phyloP scores from a whole-genome alignment of 2,113 vertebrate genomes.

The Spermophilus dauricus region DNA sequence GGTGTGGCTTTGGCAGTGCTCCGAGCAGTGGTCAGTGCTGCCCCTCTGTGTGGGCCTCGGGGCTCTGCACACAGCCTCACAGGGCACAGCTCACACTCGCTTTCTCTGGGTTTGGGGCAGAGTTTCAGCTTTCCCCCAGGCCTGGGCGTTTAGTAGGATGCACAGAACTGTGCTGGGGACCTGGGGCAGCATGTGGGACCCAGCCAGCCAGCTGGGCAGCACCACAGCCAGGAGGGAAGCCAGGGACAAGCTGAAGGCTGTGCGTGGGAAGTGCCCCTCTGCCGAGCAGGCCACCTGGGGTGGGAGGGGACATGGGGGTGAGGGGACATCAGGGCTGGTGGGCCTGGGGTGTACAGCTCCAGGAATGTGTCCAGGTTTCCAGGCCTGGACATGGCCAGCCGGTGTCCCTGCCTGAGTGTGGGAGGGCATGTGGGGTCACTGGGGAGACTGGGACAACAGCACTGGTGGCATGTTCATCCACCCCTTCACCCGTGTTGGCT shows the following conservation, averaged over 20 bases:
- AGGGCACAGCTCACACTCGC: neutral
- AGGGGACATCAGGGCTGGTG: rapidly evolving
- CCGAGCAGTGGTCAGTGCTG: neutral
- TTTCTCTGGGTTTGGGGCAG: neutral
- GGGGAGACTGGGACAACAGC: neutral
- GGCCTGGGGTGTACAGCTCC: neutral
- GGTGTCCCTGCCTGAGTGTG: neutral
- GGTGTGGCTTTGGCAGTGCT: neutral
- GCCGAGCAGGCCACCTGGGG: neutral
- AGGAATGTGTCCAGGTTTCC: no score
- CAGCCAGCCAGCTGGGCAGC: neutral
- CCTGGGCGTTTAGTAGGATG: rapidly evolving
- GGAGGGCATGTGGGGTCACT: rapidly evolving
- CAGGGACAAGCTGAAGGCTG: neutral
- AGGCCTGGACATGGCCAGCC: neutral
- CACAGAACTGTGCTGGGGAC: neutral
- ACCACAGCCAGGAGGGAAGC: rapidly evolving
- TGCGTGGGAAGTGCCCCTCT: neutral
- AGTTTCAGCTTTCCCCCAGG: neutral
- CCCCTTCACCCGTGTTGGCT: neutral
- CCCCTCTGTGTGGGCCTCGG: no score
- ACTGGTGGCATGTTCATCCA: rapidly evolving
- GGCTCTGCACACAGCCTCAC: neutral
- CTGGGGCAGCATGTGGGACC: neutral
- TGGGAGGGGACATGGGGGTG: neutral